A percentile compares a stretch with the other conserved stretches of the same genome.
phyloP scores from a whole-genome alignment of 2,888 invertebrate species.

The Volucella inflata region DNA sequence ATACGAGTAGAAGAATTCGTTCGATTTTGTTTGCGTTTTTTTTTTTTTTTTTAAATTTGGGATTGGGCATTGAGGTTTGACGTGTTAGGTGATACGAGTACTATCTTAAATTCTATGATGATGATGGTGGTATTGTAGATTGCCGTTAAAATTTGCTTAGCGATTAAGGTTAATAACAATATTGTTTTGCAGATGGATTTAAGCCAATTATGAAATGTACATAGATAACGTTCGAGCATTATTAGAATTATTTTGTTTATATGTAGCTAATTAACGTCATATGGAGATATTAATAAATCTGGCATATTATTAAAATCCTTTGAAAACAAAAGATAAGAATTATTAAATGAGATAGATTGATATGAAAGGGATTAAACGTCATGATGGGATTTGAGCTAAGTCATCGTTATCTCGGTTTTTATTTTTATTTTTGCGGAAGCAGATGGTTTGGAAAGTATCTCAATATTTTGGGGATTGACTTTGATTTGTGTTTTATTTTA shows the following conservation, averaged over 20 bases:
- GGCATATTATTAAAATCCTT: no score
- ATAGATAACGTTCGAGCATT: conserved; percentile 9
- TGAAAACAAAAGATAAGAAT: neutral
- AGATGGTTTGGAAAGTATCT: no score
- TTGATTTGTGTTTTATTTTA: no score
- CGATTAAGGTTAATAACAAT: neutral
- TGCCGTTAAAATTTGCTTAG: neutral
- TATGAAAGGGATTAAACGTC: no score
- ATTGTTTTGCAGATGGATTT: conserved; percentile 8
- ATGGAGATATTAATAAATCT: neutral
- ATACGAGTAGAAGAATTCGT: neutral
- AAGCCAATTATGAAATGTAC: neutral
- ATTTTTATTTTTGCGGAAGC: no score
- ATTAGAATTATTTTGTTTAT: neutral
- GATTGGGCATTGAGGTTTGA: no score
- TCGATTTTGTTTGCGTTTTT: no score
- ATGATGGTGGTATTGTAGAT: conserved; percentile 1
- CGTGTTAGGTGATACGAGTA: neutral
- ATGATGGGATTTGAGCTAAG: no score
- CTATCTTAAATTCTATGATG: neutral
- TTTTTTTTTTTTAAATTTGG: no score
- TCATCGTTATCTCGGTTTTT: no score
- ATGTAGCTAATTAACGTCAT: neutral
- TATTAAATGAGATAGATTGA: no score
- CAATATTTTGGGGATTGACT: no score